phyloP scores from a whole-genome alignment of 2,888 invertebrate species.

The Lampropteryx suffumata region DNA sequence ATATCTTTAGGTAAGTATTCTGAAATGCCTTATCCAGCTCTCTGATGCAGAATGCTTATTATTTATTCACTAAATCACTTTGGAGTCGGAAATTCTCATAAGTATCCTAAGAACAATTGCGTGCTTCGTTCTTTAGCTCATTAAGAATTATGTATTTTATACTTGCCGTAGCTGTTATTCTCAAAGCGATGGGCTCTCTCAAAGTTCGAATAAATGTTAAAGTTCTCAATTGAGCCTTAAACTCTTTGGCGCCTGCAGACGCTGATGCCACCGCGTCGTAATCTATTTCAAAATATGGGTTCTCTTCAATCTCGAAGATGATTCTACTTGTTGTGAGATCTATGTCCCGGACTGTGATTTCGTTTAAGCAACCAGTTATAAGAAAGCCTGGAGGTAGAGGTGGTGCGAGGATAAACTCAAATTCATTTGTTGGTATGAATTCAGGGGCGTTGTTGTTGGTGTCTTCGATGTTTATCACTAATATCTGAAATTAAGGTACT shows the following conservation, averaged over 20 bases:
- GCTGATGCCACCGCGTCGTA: slow-evolving; percentile 42
- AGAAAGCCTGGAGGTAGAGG: slow-evolving; percentile 71
- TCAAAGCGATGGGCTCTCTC: slow-evolving; percentile 54
- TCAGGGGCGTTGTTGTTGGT: slow-evolving; percentile 76
- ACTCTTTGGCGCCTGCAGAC: slow-evolving; percentile 56
- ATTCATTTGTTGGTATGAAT: slow-evolving; percentile 54
- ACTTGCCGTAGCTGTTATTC: slow-evolving; percentile 69
- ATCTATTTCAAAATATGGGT: slow-evolving; percentile 61
- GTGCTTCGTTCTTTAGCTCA: neutral
- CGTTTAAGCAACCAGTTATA: slow-evolving; percentile 66
- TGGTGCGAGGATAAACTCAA: slow-evolving; percentile 66
- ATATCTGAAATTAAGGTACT: slow-evolving; percentile 55
- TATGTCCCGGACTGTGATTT: slow-evolving; percentile 72
- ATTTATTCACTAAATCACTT: slow-evolving; percentile 6
- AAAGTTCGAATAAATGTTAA: slow-evolving; percentile 61
- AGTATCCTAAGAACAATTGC: neutral
- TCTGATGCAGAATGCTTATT: neutral
- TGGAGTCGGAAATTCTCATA: neutral
- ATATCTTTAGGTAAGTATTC: no score
- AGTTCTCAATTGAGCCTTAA: slow-evolving; percentile 57
- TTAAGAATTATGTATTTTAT: neutral
- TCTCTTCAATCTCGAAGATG: slow-evolving; percentile 60
- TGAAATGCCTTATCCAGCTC: neutral
- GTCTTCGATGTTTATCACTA: slow-evolving; percentile 63
- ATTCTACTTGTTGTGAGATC: slow-evolving; percentile 77